These are phyloP conservation scores for Pantherophis guttatus DNA, from an alignment of 2,113 vertebrate genomes.

Conservation along the genomic window DNA sequence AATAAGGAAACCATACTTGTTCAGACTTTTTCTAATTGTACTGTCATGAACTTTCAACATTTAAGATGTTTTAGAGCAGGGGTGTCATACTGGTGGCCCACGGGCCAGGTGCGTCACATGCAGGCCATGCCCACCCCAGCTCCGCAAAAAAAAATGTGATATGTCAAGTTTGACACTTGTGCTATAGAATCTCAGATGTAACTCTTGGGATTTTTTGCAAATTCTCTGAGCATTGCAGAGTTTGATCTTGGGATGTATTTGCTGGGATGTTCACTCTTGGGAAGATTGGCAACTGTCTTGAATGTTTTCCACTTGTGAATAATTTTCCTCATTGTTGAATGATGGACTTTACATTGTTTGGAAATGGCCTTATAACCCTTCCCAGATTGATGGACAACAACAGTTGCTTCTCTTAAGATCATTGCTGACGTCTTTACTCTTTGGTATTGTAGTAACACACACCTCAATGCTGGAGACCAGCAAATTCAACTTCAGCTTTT, in stretches of 20 bases:
- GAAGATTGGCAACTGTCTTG: too few species aligned
- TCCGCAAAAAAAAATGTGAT: neutral
- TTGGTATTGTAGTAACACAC: neutral
- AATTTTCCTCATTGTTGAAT: too few species aligned
- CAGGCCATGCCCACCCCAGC: neutral
- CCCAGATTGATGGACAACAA: neutral
- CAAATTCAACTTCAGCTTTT: neutral
- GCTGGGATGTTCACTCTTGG: too few species aligned
- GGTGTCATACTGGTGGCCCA: neutral
- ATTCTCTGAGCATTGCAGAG: too few species aligned
- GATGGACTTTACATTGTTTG: neutral
- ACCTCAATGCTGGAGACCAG: neutral
- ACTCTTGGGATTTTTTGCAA: too few species aligned
- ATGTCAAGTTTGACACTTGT: neutral
- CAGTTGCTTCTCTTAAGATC: neutral
- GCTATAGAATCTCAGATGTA: too few species aligned
- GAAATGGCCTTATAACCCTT: neutral
- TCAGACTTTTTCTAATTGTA: too few species aligned
- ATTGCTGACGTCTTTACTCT: neutral
- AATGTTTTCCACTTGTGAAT: too few species aligned
- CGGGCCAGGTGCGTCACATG: neutral
- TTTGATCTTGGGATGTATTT: too few species aligned
- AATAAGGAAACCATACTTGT: too few species aligned
- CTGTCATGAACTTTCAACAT: too few species aligned
- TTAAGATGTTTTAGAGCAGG: too few species aligned